Base-by-base conservation (phyloP, 2,888 invertebrate species). In the Syrista parreyssii region DNA sequence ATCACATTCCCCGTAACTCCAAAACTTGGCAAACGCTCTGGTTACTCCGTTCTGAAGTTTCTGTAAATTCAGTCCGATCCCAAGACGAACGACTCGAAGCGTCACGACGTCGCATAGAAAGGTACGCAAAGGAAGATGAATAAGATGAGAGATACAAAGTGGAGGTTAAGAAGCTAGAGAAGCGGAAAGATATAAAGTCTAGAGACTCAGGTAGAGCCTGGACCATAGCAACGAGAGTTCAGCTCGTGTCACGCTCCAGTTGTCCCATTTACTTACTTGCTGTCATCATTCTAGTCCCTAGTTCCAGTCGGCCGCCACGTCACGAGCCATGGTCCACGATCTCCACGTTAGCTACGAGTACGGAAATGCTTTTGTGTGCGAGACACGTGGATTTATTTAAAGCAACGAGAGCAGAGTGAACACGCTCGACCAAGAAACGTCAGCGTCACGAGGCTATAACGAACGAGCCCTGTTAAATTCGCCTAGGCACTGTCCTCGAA, bases 141-240 rank as follows among this genome's bases (percentile, higher is more conserved):
- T 55, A 55, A 55, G 55, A 6, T 55, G 23, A 9, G 6, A 55
- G 55, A 15, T 23, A 55, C 55, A 55, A 55, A 55, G 55, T 23
- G 55, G 23, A 55, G 6, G 55, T 55, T 55, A 9, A 55, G 55
- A 9, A 55, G 55, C 23, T 55, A 55, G 55, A 55, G 55, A 55
- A 55, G 55, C 55, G 55, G 23, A 55, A 55, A 55, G 55, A 55
- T 55, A 55, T 55, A 55, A 55, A 55, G 55, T 55, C 55, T 55
- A 9, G 15, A 55, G 9, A 55, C 9, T 55, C 23, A 9, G 77
- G 75, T 40, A 77, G 72, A 40, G 75, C 75, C 78, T 68, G 73
- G 69, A 79, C 68, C 69, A 79, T 76, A 76, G 77, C 75, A 68
- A 79, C 73, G 76, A 80, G 79, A 80, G 77, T 78, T 78, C 73